Evolutionary conservation across 2,797 vertebrate genomes (phyloP), one percentile per base, ranked within the genome.

Genomic region (Myotis daubentonii): DNA sequence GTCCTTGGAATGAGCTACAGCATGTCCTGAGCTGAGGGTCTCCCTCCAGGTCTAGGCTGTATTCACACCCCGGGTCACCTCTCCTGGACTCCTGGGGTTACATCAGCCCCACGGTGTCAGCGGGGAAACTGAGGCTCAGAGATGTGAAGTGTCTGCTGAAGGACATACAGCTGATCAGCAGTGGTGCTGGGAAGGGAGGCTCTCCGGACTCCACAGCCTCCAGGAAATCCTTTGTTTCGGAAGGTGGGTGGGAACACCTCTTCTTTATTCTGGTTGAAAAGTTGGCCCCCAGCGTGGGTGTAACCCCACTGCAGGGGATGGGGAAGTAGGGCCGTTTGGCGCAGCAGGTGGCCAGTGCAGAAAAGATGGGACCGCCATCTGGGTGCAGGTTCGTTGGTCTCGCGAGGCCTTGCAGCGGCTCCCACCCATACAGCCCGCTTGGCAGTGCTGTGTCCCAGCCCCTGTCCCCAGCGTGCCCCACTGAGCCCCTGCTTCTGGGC

Each of bases 51-150:
- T 13, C 55, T 44, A 13, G 49, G 30, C 47, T 47, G 33, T 28
- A 23, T 44, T 30, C 72, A 41, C 4, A 30, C n/a, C 12, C 70
- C 6, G 0, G 4, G 44, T 66, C 25, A 1, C 53, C 2, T 66
- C 51, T 76, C 28, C 60, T 36, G 70, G 49, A 12, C 60, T 75
- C 57, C 30, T 23, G 22, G 60, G 25, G 2, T 76, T 62, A 0
- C 15, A 17, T 70, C 76, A 74, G 28, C 20, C 20, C 3, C 23
- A 11, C 3, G 1, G 19, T 41, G 57, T 53, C 33, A 12, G 0
- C 1, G 47, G 38, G 75, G 85, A 71, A 44, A 28, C 38, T 10
- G 72, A 78, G 65, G 41, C 83, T 78, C 89, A 65, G 84, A 88
- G 78, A 53, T 8, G 2, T 8, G 80, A 78, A 86, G 33, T 65